A percentile compares a stretch with the other conserved stretches of the same genome.
These are phyloP conservation scores for Schizotus pectinicornis DNA, from an alignment of 2,888 invertebrate genomes.

Conservation along the genomic window DNA sequence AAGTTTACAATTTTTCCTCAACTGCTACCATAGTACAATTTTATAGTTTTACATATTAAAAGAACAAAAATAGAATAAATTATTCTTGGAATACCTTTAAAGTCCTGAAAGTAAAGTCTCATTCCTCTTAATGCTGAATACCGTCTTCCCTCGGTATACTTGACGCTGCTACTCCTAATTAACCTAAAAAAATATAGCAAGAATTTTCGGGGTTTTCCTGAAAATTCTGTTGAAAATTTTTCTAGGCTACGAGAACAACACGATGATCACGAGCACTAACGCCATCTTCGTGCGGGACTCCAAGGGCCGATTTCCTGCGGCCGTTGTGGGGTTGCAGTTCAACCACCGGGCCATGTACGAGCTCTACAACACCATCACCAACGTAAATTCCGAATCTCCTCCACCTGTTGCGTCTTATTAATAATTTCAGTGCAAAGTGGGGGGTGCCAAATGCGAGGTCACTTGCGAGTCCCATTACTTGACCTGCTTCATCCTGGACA, in stretches of 20 bases:
- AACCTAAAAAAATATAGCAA: too few species aligned
- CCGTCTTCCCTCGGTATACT: too few species aligned
- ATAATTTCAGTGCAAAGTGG: neutral
- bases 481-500: slow-evolving; percentile 86
- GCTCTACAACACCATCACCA: slow-evolving; percentile 81
- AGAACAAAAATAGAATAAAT: too few species aligned
- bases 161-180: too few species aligned
- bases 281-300: slow-evolving; percentile 68
- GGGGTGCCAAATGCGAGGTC: slow-evolving; percentile 17
- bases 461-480: slow-evolving; percentile 68
- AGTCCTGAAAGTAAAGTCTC: too few species aligned
- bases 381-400: slow-evolving; percentile 59
- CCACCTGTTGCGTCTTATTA: neutral
- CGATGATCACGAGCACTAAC: slow-evolving; percentile 82
- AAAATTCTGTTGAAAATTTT: slow-evolving; percentile 12
- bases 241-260: slow-evolving; percentile 59
- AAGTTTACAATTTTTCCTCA: too few species aligned
- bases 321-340: slow-evolving; percentile 81
- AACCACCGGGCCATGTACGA: slow-evolving; percentile 77
- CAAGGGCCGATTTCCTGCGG: slow-evolving; percentile 69
- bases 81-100: too few species aligned
- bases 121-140: too few species aligned
- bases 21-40: too few species aligned
- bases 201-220: neutral
- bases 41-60: too few species aligned